Conservation (phyloP, 2,797 vertebrate genomes). For the Hylomyscus alleni region DNA sequence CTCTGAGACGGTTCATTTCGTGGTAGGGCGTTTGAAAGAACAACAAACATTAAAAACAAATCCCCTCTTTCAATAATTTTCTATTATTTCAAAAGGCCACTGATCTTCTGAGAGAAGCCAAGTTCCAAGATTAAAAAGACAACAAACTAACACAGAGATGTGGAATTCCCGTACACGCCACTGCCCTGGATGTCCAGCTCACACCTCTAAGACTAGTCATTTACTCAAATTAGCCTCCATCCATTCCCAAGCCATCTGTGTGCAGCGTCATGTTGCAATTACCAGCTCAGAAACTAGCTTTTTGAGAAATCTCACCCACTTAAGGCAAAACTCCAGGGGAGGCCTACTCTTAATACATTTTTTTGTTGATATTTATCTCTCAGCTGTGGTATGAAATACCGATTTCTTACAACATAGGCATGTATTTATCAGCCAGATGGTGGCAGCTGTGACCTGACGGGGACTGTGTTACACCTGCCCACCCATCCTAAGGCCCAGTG, state of each 20-base stretch:
- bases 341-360: slow-evolving; percentile 56
- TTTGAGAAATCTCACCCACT: slow-evolving; percentile 46
- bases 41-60: slow-evolving; percentile 3
- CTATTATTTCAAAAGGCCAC: neutral
- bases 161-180: slow-evolving; percentile 18
- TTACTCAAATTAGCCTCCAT: neutral
- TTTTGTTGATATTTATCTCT: slow-evolving; percentile 51
- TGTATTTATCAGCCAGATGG: slow-evolving; percentile 12
- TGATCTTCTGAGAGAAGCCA: slow-evolving; percentile 25
- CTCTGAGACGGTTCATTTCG: slow-evolving; percentile 45
- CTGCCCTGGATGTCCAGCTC: neutral
- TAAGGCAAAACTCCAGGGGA: slow-evolving; percentile 64
- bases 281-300: slow-evolving; percentile 45
- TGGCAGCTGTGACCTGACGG: neutral
- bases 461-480: neutral
- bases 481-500: neutral
- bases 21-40: slow-evolving; percentile 3
- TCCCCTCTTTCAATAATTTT: neutral
- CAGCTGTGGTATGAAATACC: slow-evolving; percentile 29
- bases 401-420: slow-evolving; percentile 41
- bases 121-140: neutral
- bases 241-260: slow-evolving; percentile 33
- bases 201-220: neutral
- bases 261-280: slow-evolving; percentile 15
- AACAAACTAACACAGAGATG: slow-evolving; percentile 24